These are phyloP conservation scores for Cichladusa arquata DNA, from an alignment of 2,113 vertebrate genomes.

Conservation along the genomic window DNA sequence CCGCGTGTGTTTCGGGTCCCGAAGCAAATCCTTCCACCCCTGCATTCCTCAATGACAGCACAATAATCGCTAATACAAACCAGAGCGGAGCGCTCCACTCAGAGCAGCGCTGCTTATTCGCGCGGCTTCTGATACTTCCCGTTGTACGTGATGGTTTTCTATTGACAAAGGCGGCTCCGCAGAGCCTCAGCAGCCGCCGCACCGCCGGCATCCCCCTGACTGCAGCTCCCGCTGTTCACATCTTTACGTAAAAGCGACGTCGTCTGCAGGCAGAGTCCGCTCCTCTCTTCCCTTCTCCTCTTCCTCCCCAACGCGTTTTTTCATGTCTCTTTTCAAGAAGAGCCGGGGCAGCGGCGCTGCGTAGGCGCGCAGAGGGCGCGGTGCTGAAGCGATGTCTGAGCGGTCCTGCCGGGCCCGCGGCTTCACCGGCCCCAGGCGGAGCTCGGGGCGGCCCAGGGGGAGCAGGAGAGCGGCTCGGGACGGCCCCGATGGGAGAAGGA, in stretches of 20 bases:
- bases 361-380: neutral
- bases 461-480: neutral
- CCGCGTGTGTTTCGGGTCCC: neutral
- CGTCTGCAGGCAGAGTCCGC: neutral
- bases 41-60: constrained; percentile 21
- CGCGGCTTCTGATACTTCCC: neutral
- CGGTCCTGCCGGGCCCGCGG: neutral
- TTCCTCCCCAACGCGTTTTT: neutral
- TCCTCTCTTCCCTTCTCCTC: neutral
- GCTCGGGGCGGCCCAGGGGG: neutral
- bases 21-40: neutral
- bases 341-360: neutral
- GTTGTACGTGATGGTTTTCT: neutral
- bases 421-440: neutral
- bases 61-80: neutral
- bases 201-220: neutral
- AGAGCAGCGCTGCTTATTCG: neutral
- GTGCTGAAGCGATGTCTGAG: neutral
- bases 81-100: neutral
- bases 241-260: neutral
- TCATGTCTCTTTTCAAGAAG: neutral
- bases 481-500: too few relatives aligned
- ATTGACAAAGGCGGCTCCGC: neutral
- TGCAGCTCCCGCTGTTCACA: neutral
- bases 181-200: neutral